Base-by-base conservation (phyloP, 2,113 vertebrate genomes). In the Semnopithecus entellus region DNA sequence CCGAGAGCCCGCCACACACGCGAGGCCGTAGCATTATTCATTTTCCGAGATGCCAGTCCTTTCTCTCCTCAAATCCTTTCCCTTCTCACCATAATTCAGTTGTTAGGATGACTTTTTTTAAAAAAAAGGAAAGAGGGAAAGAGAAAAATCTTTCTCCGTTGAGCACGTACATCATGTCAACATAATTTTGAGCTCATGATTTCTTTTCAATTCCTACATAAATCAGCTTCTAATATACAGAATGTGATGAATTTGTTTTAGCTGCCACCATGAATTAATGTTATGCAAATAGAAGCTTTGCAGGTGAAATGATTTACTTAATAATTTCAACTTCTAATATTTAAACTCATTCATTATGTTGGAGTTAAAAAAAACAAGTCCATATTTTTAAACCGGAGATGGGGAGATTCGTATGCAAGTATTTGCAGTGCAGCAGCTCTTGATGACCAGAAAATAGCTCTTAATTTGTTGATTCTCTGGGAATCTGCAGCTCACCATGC, bases 161-260 rank as follows among this genome's bases (percentile, higher is more conserved):
- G 93, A 98, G 94, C 95, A 92, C 68, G 91, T 98, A 98, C 98
- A 94, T 98, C 98, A 98, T 98, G 98, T 98, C 98, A 98, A 94
- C 98, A 97, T 99, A 98, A 99, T 99, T 98, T 98, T 98, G 98
- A 98, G 96, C 97, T 98, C 98, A 35, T 97, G 98, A 98, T 98
- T 98, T 99, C 61, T 98, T 98, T 98, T 97, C 97, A 96, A 92
- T 98, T 98, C 98, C 94, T 98, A 90, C 97, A 98, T 99, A 99
- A 99, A 99, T 99, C 99, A 99, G 97, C 97, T 97, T 98, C 98
- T 98, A 99, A 98, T 99, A 98, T 98, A 98, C 97, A 96, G 95
- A 98, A 98, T 97, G 82, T 99, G 99, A 99, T 99, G 98, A 98
- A 99, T 99, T 99, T 99, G 98, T 99, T 99, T 98, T 98, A 99